phyloP scores from a whole-genome alignment of 2,888 invertebrate species.

The Argynnis bischoffii region DNA sequence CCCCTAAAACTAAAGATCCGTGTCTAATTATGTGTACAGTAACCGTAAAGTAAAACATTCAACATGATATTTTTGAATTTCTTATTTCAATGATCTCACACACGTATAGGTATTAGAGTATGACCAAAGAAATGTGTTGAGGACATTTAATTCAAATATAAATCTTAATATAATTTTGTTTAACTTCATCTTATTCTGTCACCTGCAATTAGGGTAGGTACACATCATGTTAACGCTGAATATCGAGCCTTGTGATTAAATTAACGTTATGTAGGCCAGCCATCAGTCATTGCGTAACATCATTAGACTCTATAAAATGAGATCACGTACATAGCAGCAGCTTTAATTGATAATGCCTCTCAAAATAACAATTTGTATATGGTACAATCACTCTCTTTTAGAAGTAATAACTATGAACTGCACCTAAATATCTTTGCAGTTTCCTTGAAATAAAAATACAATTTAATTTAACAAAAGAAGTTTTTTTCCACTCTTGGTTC shows the following conservation, averaged over 20 bases:
- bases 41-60: neutral
- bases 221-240: constrained; percentile 36
- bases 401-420: too few species aligned
- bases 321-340: constrained; percentile 50
- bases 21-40: too few species aligned
- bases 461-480: too few species aligned
- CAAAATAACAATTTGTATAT: constrained; percentile 15
- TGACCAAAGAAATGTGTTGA: constrained; percentile 18
- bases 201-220: constrained; percentile 42
- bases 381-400: neutral
- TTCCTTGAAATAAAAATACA: too few species aligned
- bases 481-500: too few species aligned
- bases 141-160: constrained; percentile 19
- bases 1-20: too few species aligned
- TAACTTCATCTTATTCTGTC: constrained; percentile 26
- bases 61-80: neutral
- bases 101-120: too few species aligned
- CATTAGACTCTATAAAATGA: constrained; percentile 50
- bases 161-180: constrained; percentile 27
- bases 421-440: too few species aligned
- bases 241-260: constrained; percentile 42
- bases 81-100: constrained; percentile 1
- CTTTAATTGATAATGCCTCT: constrained; percentile 28
- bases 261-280: constrained; percentile 50
- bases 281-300: constrained; percentile 61